A percentile compares a stretch with the other conserved stretches of the same genome.
These are phyloP conservation scores for Microplitis deprimator DNA, from an alignment of 2,888 invertebrate genomes.

Conservation along the genomic window DNA sequence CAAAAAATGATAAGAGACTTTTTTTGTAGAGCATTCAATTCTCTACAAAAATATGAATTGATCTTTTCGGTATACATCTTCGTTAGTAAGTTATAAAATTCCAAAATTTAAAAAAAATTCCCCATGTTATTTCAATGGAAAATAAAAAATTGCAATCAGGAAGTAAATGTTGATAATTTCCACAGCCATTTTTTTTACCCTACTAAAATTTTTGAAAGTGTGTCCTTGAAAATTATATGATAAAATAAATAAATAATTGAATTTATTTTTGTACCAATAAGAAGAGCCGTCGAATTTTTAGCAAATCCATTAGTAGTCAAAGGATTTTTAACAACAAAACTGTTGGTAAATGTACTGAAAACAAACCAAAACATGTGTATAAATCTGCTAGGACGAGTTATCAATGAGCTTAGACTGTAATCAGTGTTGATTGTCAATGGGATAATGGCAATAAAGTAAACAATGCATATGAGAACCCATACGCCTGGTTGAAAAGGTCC, in stretches of 20 bases:
- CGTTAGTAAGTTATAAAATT: no score
- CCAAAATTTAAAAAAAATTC: no score
- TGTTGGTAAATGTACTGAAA: conserved; percentile 88
- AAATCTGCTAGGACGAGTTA: conserved; percentile 80
- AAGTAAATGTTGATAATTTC: no score
- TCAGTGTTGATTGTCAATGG: conserved; percentile 82
- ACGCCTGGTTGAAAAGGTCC: conserved; percentile 88
- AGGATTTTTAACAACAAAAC: conserved; percentile 75
- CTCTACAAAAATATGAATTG: no score
- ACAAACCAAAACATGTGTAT: conserved; percentile 92
- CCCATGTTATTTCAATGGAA: no score
- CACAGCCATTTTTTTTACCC: no score
- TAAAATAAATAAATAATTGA: background rate
- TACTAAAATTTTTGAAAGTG: background rate
- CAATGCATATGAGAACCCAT: conserved; percentile 81
- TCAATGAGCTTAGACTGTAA: conserved; percentile 78
- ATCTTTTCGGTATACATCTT: no score
- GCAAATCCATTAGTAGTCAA: conserved; percentile 77
- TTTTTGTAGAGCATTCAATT: no score
- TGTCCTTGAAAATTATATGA: no score
- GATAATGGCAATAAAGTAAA: conserved; percentile 82
- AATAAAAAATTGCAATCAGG: no score
- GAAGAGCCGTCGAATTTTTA: conserved; percentile 79
- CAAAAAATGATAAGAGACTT: no score
- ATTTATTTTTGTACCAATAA: conserved; percentile 76